These are phyloP conservation scores for Prunella himalayana DNA, from an alignment of 2,113 vertebrate genomes.

Conservation along the genomic window DNA sequence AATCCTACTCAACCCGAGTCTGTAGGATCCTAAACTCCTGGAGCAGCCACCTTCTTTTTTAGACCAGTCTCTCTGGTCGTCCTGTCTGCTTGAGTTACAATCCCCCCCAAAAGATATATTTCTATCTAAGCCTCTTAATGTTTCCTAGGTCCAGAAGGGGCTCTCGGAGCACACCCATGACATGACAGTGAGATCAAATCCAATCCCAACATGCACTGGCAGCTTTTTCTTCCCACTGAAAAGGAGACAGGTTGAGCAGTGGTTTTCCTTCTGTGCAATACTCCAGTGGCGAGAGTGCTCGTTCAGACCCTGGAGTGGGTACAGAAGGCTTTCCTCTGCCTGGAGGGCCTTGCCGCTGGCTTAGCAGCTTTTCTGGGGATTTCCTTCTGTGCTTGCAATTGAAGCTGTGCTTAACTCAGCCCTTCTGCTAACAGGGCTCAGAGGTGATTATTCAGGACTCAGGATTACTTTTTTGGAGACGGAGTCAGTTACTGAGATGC, in stretches of 20 bases:
- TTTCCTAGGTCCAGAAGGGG: not conserved
- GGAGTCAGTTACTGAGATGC: not conserved
- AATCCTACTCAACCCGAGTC: not conserved
- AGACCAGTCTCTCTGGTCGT: fast-evolving
- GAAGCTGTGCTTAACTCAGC: slow-evolving; percentile 6
- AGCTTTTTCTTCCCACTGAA: not conserved
- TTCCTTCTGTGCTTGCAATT: not conserved
- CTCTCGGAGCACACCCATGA: fast-evolving
- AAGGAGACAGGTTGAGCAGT: not conserved
- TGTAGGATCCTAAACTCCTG: not conserved
- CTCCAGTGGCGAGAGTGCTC: not conserved
- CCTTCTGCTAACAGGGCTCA: not conserved
- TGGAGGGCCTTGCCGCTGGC: not conserved
- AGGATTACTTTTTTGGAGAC: not conserved
- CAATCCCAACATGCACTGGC: fast-evolving
- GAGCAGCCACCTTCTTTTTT: not conserved
- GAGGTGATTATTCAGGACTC: not conserved
- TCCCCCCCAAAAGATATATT: not conserved
- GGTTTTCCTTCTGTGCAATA: not conserved
- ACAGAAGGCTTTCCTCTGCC: not conserved
- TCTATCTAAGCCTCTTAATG: not conserved
- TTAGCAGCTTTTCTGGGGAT: slow-evolving; percentile 41
- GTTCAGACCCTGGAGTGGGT: not conserved
- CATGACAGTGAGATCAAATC: not conserved
- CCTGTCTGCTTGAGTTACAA: not conserved